These are phyloP conservation scores for Campylorhamphus procurvoides DNA, from an alignment of 2,113 vertebrate genomes.

Conservation along the genomic window DNA sequence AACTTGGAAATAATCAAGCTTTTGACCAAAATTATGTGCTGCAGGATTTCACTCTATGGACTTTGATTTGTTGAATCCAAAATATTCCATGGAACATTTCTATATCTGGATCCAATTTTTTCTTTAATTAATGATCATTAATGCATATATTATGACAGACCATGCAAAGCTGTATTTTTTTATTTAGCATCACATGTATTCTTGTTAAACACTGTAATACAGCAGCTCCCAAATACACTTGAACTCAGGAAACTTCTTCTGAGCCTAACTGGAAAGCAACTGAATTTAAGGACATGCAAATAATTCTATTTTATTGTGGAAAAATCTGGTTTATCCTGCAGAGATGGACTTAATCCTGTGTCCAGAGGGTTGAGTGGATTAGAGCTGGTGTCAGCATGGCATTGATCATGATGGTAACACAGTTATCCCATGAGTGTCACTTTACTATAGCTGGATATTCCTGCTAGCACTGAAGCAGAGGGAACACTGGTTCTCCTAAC, in stretches of 20 bases:
- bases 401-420: not conserved
- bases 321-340: not conserved
- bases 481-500: not conserved
- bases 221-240: not conserved
- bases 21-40: constrained; percentile 8
- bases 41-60: not conserved
- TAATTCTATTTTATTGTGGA: not conserved
- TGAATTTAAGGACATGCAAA: not conserved
- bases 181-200: not conserved
- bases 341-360: not conserved
- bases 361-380: not conserved
- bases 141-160: not conserved
- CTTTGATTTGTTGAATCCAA: not conserved
- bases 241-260: not conserved
- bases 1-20: constrained; percentile 10
- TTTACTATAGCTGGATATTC: not conserved
- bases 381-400: not conserved
- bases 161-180: not conserved
- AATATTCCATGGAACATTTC: not conserved
- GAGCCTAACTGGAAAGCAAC: not conserved
- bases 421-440: not conserved
- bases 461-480: not conserved
- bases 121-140: not conserved
- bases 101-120: not conserved
- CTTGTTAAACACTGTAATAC: not conserved